phyloP scores from a whole-genome alignment of 2,113 vertebrate genomes.

The Gobiocypris rarus region DNA sequence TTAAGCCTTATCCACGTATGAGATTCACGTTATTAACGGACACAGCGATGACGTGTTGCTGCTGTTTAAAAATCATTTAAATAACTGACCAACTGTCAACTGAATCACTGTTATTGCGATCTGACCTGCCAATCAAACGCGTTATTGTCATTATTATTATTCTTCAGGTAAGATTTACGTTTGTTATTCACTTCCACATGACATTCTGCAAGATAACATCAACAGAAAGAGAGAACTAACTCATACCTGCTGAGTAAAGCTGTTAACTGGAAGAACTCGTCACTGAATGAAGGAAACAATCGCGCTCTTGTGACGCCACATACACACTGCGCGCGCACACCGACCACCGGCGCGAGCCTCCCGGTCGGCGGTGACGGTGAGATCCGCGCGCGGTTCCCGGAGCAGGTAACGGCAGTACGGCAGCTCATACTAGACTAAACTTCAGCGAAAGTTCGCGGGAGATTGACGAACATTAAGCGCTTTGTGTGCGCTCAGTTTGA shows the following conservation, averaged over 20 bases:
- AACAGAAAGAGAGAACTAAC: conserved; percentile 47
- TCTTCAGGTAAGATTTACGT: neutral
- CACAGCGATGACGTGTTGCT: neutral
- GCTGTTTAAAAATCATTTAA: neutral
- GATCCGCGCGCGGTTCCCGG: neutral
- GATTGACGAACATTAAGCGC: neutral
- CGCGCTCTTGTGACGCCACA: conserved; percentile 74
- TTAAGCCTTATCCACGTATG: too few species aligned
- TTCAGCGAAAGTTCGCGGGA: neutral
- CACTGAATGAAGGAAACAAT: conserved; percentile 63
- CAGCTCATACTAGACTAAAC: neutral
- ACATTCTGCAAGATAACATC: neutral
- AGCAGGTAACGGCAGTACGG: neutral
- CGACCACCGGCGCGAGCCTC: neutral
- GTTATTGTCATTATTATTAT: neutral
- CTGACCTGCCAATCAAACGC: neutral
- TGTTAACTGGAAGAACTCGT: neutral
- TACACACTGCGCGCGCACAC: conserved; percentile 45
- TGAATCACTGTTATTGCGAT: neutral
- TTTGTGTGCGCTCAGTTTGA: neutral
- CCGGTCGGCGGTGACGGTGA: neutral
- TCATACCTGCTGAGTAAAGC: conserved; percentile 25
- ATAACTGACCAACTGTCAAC: neutral
- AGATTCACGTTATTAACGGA: too few species aligned
- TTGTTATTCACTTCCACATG: neutral